phyloP scores from a whole-genome alignment of 2,888 invertebrate species.

The Embidobia sp. region DNA sequence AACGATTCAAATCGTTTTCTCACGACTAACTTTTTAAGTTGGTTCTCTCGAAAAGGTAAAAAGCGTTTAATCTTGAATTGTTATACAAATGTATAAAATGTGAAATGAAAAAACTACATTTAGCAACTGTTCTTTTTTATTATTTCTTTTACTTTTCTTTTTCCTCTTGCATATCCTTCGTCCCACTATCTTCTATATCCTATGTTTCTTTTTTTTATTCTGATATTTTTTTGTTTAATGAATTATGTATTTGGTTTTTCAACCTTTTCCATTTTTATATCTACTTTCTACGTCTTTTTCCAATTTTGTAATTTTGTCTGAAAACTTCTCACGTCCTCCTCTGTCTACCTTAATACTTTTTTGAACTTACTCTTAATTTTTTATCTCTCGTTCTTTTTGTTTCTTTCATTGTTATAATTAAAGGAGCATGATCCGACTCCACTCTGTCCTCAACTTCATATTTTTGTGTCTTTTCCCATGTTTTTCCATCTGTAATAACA shows the following conservation, averaged over 20 bases:
- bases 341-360: neutral
- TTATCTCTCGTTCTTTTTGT: conserved; percentile 4
- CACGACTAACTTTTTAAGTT: too few species aligned
- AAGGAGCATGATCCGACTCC: conserved; percentile 51
- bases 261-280: conserved; percentile 1
- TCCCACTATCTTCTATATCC: conserved; percentile 8
- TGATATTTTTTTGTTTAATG: neutral
- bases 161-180: neutral
- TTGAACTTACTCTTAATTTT: neutral
- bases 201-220: neutral
- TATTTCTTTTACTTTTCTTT: neutral
- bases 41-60: too few species aligned
- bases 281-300: neutral
- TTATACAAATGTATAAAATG: too few species aligned
- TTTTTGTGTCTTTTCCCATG: neutral
- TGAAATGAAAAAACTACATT: too few species aligned
- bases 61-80: too few species aligned
- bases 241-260: neutral
- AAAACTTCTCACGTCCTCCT: neutral
- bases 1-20: too few species aligned
- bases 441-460: conserved; percentile 8
- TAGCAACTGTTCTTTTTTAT: too few species aligned
- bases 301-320: neutral
- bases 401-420: conserved; percentile 14
- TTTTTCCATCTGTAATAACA: neutral